Base-by-base conservation (phyloP, 2,888 invertebrate species). In the Penaeus monodon region DNA sequence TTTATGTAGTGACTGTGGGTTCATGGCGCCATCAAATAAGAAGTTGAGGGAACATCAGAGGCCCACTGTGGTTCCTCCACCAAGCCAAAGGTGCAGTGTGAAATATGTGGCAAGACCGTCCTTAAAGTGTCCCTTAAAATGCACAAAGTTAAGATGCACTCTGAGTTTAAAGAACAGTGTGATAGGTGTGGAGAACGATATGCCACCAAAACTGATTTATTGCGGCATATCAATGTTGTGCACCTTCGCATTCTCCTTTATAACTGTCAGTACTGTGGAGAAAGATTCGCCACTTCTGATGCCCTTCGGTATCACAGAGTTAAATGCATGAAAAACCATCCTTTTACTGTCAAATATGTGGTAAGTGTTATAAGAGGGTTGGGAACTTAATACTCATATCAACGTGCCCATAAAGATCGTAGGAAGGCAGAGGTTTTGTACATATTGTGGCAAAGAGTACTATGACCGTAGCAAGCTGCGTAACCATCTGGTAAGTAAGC, bases 91-190 rank as follows among this genome's bases (percentile, higher is more conserved):
- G 90, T 90, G n/a, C 90, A 90, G 85, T 90, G 90, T 85, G 90
- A 90, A 78, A 86, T 89, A 29, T 90, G 90, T 81, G 90, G 90
- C 44, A 90, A 90, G 66, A 90, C 90, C n/a, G 90, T 90, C 29
- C 84, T 90, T 22, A 90, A 88, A 74, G 90, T 90, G 44, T 90
- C 90, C 29, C 83, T 90, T 20, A 90, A 90, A 70, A 90, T 90
- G 90, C 90, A 90, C 68, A 88, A 90, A 80, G 84, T 90, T 6
- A 90, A 90, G 57, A 90, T 90, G 90, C 90, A 90, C 77, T 90
- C 90, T 33, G 90, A 90, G 22, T 90, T 90, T 57, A 90, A 90
- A 74, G 90, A 90, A 73, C 88, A 90, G 84, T 90, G 90, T 85
- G 88, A 90, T 74, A 73, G 88, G 24, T 90, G 90, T 84, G 90